phyloP scores from a whole-genome alignment of 2,888 invertebrate species.

The Ctenicera cuprea region DNA sequence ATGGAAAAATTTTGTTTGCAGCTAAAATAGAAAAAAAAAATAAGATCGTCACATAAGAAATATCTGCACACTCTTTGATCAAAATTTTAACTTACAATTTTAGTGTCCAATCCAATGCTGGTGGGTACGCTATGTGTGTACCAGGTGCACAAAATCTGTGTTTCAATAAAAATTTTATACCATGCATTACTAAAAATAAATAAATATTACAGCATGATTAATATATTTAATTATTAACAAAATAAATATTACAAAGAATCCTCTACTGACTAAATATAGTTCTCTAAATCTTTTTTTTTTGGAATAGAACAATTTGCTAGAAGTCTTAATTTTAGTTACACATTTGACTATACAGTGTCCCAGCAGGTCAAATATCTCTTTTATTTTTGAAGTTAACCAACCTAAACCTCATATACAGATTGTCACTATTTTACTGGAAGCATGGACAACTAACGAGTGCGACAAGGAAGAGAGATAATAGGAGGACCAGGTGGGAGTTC shows the following conservation, averaged over 20 bases:
- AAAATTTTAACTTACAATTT: constrained; percentile 69
- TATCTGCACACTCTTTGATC: not conserved
- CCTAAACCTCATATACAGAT: no score
- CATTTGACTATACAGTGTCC: no score
- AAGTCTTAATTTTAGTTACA: no score
- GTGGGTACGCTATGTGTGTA: constrained; percentile 38
- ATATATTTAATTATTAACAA: constrained; percentile 1
- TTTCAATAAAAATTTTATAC: constrained; percentile 43
- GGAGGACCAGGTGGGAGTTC: no score
- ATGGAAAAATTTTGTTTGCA: constrained; percentile 60
- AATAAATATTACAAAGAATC: constrained; percentile 1
- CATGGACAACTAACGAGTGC: no score
- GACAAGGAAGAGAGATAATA: no score
- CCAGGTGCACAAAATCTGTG: constrained; percentile 36
- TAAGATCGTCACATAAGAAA: not conserved
- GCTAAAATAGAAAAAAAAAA: constrained; percentile 61
- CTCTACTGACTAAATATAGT: no score
- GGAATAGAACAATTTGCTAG: no score
- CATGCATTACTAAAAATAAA: constrained; percentile 35
- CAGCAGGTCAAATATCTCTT: no score
- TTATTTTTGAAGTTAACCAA: no score
- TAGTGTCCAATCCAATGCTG: constrained; percentile 63
- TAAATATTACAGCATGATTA: not conserved
- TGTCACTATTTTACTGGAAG: no score
- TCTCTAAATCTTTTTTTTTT: no score